These are phyloP conservation scores for Diacarnus erythraeanus DNA, from an alignment of 37 sponge, comb jelly and placozoan genomes.

Conservation along the genomic window DNA sequence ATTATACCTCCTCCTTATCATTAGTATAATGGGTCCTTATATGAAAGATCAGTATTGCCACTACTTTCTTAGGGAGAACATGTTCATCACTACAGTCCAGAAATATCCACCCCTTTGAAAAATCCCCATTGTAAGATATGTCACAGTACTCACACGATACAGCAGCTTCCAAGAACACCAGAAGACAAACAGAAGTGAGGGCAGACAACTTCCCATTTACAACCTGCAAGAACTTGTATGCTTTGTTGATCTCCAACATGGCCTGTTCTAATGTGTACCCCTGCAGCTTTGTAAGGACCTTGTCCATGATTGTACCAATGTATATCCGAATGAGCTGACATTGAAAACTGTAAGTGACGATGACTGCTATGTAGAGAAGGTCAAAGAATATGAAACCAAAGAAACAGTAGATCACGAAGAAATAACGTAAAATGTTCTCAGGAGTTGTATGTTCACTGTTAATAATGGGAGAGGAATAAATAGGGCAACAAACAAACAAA, in stretches of 20 bases:
- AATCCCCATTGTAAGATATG: no score
- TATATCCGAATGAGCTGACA: conserved; percentile 62
- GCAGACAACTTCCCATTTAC: conserved; percentile 59
- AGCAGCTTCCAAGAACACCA: conserved; percentile 43
- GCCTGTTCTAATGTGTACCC: conserved; percentile 50
- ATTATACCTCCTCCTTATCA: no score
- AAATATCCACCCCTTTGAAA: background rate
- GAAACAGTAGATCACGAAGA: conserved; percentile 36
- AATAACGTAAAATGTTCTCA: conserved; percentile 21
- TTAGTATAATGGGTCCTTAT: no score
- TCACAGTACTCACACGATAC: conserved; percentile 43
- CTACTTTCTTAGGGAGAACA: no score
- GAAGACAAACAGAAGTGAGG: conserved; percentile 39
- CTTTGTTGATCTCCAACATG: conserved; percentile 45
- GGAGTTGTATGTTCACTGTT: background rate
- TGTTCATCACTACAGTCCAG: no score
- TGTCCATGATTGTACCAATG: conserved; percentile 53
- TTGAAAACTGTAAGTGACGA: conserved; percentile 65
- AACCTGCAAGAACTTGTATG: conserved; percentile 34
- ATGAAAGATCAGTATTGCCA: no score
- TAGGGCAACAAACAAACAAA: background rate
- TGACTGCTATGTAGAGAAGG: conserved; percentile 73
- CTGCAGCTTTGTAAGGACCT: conserved; percentile 36
- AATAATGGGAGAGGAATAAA: background rate
- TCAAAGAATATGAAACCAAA: conserved; percentile 71